These are phyloP conservation scores for Suricata suricatta DNA, from an alignment of 2,113 vertebrate species.

Conservation along the genomic window DNA sequence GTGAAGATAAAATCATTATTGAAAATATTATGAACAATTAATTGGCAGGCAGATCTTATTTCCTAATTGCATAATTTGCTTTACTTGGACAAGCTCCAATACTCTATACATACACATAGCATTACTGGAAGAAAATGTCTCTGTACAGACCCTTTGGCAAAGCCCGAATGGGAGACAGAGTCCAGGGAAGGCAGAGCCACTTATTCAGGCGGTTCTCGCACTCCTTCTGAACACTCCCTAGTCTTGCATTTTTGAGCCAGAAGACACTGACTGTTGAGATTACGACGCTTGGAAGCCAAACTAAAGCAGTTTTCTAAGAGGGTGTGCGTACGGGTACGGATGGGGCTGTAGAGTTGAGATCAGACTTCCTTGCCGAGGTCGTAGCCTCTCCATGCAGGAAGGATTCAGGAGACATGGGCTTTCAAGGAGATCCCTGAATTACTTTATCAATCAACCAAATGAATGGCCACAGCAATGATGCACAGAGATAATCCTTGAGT, in stretches of 20 bases:
- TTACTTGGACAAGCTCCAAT: not conserved
- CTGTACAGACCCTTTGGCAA: not conserved
- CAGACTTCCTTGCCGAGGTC: not conserved
- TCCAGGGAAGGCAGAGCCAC: not conserved
- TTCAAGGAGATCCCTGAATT: not conserved
- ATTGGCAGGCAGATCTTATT: not conserved
- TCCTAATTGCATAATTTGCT: slow-evolving; percentile 1
- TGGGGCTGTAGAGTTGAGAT: not conserved
- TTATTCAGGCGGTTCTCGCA: not conserved
- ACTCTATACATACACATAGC: not conserved
- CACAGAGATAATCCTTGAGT: not conserved
- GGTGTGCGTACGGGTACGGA: not conserved
- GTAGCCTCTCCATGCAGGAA: not conserved
- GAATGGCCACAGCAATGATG: not conserved
- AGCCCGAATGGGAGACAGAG: not conserved
- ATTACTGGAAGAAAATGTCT: not conserved
- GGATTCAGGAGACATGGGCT: not conserved
- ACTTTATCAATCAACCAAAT: not conserved
- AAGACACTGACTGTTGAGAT: not conserved
- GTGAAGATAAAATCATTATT: not conserved
- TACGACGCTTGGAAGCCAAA: not conserved
- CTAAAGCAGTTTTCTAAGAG: not conserved
- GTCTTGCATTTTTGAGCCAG: not conserved
- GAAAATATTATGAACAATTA: slow-evolving; percentile 36
- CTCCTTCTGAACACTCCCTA: not conserved